phyloP scores from a whole-genome alignment of 1,140 invertebrate species.

The Zaprionus nigranus region DNA sequence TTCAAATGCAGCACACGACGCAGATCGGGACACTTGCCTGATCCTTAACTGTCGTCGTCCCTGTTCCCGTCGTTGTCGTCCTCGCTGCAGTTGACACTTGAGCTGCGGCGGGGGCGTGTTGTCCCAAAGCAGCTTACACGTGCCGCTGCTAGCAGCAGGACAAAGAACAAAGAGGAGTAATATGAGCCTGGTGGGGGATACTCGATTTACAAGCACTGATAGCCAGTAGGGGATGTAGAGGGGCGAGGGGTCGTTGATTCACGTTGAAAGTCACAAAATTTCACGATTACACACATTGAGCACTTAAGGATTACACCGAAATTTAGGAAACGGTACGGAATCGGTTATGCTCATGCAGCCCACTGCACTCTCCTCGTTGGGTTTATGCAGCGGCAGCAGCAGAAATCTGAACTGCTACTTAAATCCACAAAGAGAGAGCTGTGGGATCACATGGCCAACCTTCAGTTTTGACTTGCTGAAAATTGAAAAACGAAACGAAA shows the following conservation, averaged over 20 bases:
- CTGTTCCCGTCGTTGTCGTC: no score
- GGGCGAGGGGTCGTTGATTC: neutral
- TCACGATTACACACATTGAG: conserved; percentile 26
- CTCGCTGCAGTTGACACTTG: conserved; percentile 43
- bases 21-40: conserved; percentile 2
- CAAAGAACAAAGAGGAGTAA: conserved; percentile 20
- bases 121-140: conserved; percentile 68
- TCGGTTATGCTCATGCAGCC: conserved; percentile 13
- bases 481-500: neutral
- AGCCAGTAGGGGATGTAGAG: neutral
- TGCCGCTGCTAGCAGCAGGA: conserved; percentile 40
- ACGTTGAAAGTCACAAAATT: conserved; percentile 70
- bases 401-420: neutral
- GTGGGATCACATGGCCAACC: conserved; percentile 7
- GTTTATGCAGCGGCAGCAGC: conserved; percentile 1
- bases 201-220: conserved; percentile 58
- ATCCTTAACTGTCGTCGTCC: conserved; percentile 35
- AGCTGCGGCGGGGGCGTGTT: conserved; percentile 32
- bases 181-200: conserved; percentile 43
- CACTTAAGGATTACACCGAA: conserved; percentile 33
- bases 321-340: neutral
- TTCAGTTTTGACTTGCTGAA: neutral
- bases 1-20: conserved; percentile 29
- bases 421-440: conserved; percentile 6
- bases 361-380: conserved; percentile 15